Evolutionary conservation across 2,113 vertebrate species (phyloP).

Genomic region (Alectura lathami): DNA sequence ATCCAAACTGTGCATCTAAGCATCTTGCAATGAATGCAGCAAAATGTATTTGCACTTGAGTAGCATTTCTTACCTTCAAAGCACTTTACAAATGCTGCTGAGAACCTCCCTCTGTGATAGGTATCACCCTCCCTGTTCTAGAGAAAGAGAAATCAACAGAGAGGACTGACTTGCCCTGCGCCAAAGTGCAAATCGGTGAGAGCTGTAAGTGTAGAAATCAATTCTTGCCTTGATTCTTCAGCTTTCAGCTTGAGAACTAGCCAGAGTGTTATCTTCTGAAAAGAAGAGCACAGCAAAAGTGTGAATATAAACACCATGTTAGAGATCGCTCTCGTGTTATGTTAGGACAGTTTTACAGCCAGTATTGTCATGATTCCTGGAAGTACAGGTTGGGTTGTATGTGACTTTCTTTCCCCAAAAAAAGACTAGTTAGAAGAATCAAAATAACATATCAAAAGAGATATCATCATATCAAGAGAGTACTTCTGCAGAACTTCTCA

Average conservation of each 20-base stretch:
- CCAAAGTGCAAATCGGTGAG: neutral
- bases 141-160: neutral
- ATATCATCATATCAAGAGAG: neutral
- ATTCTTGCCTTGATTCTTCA: neutral
- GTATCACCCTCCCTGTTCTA: neutral
- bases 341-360: neutral
- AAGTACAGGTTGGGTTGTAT: neutral
- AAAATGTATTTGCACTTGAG: neutral
- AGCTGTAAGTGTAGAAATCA: neutral
- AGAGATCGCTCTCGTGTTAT: neutral
- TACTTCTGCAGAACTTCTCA: neutral
- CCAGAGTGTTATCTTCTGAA: neutral
- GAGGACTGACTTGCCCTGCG: neutral
- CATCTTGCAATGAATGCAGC: neutral
- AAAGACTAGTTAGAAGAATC: neutral
- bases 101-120: neutral
- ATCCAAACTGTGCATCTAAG: conserved; percentile 10
- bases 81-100: conserved; percentile 7
- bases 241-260: neutral
- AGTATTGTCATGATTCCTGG: neutral
- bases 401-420: neutral
- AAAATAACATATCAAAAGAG: neutral
- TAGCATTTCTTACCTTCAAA: neutral
- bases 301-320: neutral
- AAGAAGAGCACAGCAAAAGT: neutral